Evolutionary conservation across 2,888 invertebrate species (phyloP).

Genomic region (Meganola albula): DNA sequence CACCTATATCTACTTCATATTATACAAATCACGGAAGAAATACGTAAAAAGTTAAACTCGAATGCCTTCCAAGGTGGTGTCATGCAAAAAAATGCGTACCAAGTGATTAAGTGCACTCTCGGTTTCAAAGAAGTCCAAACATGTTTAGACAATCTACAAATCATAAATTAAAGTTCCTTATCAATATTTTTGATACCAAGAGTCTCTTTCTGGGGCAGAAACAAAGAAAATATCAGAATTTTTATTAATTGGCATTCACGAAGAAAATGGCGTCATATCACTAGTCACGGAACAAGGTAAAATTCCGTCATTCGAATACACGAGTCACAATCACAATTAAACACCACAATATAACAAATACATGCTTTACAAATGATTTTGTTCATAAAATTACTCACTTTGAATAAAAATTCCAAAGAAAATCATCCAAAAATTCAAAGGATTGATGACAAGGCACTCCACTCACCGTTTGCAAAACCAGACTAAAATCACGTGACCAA

Average conservation of each 20-base stretch:
- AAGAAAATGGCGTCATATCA: slow-evolving; percentile 79
- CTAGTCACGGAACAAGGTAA: slow-evolving; percentile 76
- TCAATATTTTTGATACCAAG: slow-evolving; percentile 22
- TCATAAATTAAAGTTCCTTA: slow-evolving; percentile 28
- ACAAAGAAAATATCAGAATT: slow-evolving; percentile 68
- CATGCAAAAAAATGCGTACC: slow-evolving; percentile 65
- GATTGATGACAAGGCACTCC: slow-evolving; percentile 79
- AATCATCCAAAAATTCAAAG: slow-evolving; percentile 76
- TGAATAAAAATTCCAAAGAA: slow-evolving; percentile 76
- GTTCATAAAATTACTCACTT: slow-evolving; percentile 70
- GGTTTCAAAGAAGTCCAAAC: slow-evolving; percentile 26
- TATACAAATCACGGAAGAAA: too few species aligned
- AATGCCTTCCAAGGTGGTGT: slow-evolving; percentile 61
- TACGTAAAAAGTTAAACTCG: slow-evolving; percentile 37
- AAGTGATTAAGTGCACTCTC: slow-evolving; percentile 31
- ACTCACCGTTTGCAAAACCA: slow-evolving; percentile 78
- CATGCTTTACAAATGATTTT: slow-evolving; percentile 50
- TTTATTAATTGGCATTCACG: slow-evolving; percentile 76
- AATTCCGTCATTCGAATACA: slow-evolving; percentile 68
- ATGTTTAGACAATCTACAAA: slow-evolving; percentile 24
- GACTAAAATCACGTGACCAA: slow-evolving; percentile 54
- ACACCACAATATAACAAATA: slow-evolving; percentile 47
- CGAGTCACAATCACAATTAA: slow-evolving; percentile 53
- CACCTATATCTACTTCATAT: too few species aligned
- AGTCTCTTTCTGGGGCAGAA: slow-evolving; percentile 29